phyloP scores from a whole-genome alignment of 2,888 invertebrate species.

The Gymnoscelis rufifasciata region DNA sequence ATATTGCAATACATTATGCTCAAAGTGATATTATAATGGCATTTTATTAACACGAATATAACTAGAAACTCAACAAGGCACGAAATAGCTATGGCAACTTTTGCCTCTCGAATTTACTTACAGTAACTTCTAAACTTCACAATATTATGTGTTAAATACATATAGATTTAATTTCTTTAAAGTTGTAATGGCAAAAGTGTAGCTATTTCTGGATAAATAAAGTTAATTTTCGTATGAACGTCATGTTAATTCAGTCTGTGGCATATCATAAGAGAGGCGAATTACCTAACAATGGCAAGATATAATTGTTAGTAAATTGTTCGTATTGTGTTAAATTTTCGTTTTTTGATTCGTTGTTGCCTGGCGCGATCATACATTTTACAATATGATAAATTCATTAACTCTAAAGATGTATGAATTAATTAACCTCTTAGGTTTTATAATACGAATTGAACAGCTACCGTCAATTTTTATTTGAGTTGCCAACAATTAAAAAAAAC shows the following conservation, averaged over 20 bases:
- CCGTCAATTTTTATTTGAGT: no score
- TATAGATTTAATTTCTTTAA: background rate
- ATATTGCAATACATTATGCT: constrained; percentile 42
- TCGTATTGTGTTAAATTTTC: background rate
- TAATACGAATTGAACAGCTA: no score
- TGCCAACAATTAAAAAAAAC: no score
- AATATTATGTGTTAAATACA: background rate
- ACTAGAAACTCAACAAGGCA: background rate
- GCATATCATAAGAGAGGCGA: constrained; percentile 31
- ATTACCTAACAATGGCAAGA: constrained; percentile 53
- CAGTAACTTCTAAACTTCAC: no score
- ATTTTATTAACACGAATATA: constrained; percentile 22
- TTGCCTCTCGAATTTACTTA: no score
- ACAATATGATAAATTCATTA: background rate
- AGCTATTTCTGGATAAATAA: background rate
- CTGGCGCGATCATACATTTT: background rate
- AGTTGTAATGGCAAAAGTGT: background rate
- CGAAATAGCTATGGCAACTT: background rate
- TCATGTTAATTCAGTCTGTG: constrained; percentile 9
- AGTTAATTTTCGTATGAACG: constrained; percentile 8
- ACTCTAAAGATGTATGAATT: background rate
- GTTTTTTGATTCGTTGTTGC: background rate
- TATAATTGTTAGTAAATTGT: constrained; percentile 24
- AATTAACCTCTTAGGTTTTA: no score
- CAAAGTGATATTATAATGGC: constrained; percentile 42